Base-by-base conservation (phyloP, 2,888 invertebrate genomes). In the Eupithecia abbreviata region DNA sequence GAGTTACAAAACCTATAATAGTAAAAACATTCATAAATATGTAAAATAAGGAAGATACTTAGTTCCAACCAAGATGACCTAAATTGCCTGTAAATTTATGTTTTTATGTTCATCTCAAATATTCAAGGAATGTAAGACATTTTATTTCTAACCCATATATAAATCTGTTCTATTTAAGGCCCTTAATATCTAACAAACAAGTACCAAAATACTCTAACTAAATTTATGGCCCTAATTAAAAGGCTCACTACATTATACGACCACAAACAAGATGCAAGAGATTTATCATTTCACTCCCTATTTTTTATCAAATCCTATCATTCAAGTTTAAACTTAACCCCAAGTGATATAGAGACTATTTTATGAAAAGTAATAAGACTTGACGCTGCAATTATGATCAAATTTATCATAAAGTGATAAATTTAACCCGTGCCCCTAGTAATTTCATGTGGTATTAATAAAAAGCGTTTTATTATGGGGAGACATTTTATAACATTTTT, bases 401-500 rank as follows among this genome's bases (percentile, higher is more conserved):
- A 79, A 82, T 78, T 81, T 84, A 87, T 87, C 85, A 85, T 80
- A 82, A 81, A 79, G 79, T 78, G 79, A 85, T 84, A 84, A 84
- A 85, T 86, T 83, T 79, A 84, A 84, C 86, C 82, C 87, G 86
- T 85, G 86, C 84, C 82, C 84, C 84, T 84, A 86, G 87, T 89
- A 89, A 85, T 87, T 87, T 83, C 79, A 83, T 84, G 55, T 75
- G 82, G 83, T 89, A 90, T 90, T 88, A 89, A 90, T 90, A 90
- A 84, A 84, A 68, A 83, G 80, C 82, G 84, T 87, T 86, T 89
- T 88, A 90, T 89, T 88, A 86, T 86, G 84, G 82, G 84, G 86
- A 87, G 86, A 87, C 82, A 85, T 88, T 90, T 90, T 90, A 90
- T 88, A 86, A 82, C 83, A 73, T 82, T 83, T 88, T 91, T 84